Conservation (phyloP, 2,888 invertebrate species). For the Polydrusus tereticollis region DNA sequence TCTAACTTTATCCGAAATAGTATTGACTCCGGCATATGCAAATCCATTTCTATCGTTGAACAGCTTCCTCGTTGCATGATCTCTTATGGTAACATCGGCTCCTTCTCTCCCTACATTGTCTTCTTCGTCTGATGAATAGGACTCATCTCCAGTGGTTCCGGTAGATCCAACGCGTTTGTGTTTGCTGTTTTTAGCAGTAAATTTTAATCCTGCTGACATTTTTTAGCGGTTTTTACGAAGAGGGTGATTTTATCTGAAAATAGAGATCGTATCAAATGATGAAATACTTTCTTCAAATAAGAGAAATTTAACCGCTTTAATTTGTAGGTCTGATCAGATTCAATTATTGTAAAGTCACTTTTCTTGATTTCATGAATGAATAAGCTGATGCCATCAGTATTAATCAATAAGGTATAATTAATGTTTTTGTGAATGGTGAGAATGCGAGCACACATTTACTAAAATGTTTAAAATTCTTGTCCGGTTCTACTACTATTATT, state of each 20-base stretch:
- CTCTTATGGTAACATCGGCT: conserved; percentile 65
- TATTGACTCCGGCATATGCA: conserved; percentile 60
- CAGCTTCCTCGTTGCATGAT: conserved; percentile 67
- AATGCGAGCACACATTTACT: background rate
- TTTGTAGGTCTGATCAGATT: no score
- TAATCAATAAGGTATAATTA: no score
- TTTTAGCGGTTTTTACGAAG: background rate
- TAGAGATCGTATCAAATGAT: background rate
- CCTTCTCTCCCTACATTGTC: conserved; percentile 65
- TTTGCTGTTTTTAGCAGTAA: conserved; percentile 47
- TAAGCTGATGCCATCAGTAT: no score
- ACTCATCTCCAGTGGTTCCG: conserved; percentile 71
- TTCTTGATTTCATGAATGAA: no score
- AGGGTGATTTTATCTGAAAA: conserved; percentile 5
- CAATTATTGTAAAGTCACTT: no score
- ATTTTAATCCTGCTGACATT: conserved; percentile 24
- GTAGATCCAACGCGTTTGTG: conserved; percentile 66
- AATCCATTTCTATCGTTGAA: conserved; percentile 58
- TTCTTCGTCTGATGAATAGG: conserved; percentile 70
- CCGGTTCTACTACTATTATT: background rate
- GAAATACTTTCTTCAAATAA: no score
- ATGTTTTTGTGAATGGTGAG: no score
- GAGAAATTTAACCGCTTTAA: no score
- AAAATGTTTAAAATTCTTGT: background rate
- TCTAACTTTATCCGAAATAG: conserved; percentile 63